Evolutionary conservation across 2,797 vertebrate species (phyloP), one percentile per base, ranked within the genome.

Genomic region (Labroides dimidiatus): DNA sequence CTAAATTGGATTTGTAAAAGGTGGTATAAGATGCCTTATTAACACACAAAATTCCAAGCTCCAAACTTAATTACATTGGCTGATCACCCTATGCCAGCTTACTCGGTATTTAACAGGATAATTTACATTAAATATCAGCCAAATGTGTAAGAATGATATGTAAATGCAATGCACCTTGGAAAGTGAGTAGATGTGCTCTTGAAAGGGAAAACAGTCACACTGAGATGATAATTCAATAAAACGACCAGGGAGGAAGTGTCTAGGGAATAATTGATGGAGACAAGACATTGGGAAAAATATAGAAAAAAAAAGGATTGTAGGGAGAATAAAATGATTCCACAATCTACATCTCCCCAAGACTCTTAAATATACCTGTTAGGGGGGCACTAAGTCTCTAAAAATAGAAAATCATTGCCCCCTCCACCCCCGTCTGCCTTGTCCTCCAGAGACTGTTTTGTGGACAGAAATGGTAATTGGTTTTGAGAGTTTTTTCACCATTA

Each of bases 391-490:
- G 45, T 19, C 10, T 75, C 80, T 81, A 87, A 84, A 87, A 90
- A 89, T 86, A 91, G 78, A 81, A 76, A 60, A 75, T 55, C 59
- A 47, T 65, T 6, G 73, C 53, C 62, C 19, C 0, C 47, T 27
- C 48, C 54, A n/a, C 33, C 45, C 63, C 53, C 51, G 44, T 62
- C 47, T 20, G 33, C 41, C 45, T 27, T 14, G 30, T 10, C 56
- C 82, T 70, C 67, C 42, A 19, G 84, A 89, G 81, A 71, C 73
- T 21, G 23, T 50, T 63, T 68, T 82, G 77, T 61, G 84, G 85
- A 86, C 81, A 82, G 75, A 69, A 72, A 59, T 61, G 58, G 72
- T 91, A 89, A 91, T 91, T 89, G 87, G 81, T 72, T 90, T 51
- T 62, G 78, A 82, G 70, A 76, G 69, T 62, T 75, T 85, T 48